Base-by-base conservation (phyloP, 2,113 vertebrate species). In the Gallinago media region DNA sequence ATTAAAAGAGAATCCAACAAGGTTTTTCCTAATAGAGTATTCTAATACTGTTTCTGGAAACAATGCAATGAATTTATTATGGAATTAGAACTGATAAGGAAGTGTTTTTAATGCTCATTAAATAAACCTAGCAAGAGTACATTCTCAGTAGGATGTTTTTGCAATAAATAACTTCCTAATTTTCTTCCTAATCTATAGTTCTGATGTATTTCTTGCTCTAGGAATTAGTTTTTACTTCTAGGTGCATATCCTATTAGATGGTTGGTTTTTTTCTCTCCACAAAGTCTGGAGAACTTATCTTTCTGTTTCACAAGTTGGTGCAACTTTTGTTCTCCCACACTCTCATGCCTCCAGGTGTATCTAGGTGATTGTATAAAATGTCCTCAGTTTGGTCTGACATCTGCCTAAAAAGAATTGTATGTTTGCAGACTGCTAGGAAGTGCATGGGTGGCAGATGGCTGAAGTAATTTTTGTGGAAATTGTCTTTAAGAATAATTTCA, bases 81-180 rank as follows among this genome's bases (percentile, higher is more conserved):
- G 12, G 67, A 96, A 82, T 98, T 97, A 96, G 91, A 96, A 95
- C 76, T 80, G 54, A 79, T 74, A 94, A 91, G 75, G 66, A 95
- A 88, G 55, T 65, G 20, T 11, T 21, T 96, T 96, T 93, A 94
- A 89, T 89, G 40, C 50, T 94, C 86, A 63, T 94, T 97, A 96
- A 95, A 92, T 93, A 97, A 97, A 80, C 18, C n/a, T 26, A 81
- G 7, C 18, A 78, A 89, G 31, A 62, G 38, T 84, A 49, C 56
- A 56, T 91, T 66, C 62, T 76, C 67, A 71, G 36, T 94, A 84
- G 56, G 88, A 71, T 91, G 50, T 93, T 88, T 87, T 85, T 85
- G 18, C 76, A 89, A 93, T 95, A 95, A 89, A 56, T 96, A 94
- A 83, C 42, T 81, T 96, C 20, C 14, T 91, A 74, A 81, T 97